Evolutionary conservation across 2,888 invertebrate genomes (phyloP), one percentile per base, ranked within the genome.

Genomic region (Epiblema foenella): DNA sequence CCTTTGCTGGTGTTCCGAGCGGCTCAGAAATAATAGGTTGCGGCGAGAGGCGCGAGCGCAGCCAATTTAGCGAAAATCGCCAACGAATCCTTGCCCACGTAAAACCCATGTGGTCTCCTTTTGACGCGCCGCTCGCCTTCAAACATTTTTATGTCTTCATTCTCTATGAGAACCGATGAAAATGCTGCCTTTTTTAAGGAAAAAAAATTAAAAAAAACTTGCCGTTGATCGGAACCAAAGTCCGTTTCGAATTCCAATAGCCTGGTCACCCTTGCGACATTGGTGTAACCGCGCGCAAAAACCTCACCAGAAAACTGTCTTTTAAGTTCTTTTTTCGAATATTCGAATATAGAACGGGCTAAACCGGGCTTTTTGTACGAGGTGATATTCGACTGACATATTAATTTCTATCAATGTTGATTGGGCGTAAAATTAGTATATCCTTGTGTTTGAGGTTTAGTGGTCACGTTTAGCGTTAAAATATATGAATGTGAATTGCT

Each of bases 61-160:
- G 87, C 91, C 91, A 90, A 92, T 91, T 92, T 92, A 83, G 88
- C 89, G 82, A 85, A 85, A 84, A 83, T 83, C 85, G 81, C 82
- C 82, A 81, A 83, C 81, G 81, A 81, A 84, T 84, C 85, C 84
- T 82, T 83, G 83, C 79, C 81, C 79, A 84, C 85, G 86, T 85
- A 89, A 90, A 88, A 87, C 87, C 88, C 84, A 90, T 91, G 93
- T 89, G 92, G 92, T 89, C 89, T 78, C 73, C 85, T 82, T 91
- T 92, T 89, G 91, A 90, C 85, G 85, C 85, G 86, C 92, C 93
- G 91, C 88, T 74, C 67, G 74, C 62, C 79, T 80, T 81, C 84
- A 85, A 85, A 89, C 88, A 91, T 89, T 89, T 91, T 92, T 93
- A 93, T 91, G 93, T 93, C 93, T 93, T 93, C 90, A 93, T 93